Evolutionary conservation across 2,888 invertebrate species (phyloP), one percentile per base, ranked within the genome.

Genomic region (Apamea epomidion): DNA sequence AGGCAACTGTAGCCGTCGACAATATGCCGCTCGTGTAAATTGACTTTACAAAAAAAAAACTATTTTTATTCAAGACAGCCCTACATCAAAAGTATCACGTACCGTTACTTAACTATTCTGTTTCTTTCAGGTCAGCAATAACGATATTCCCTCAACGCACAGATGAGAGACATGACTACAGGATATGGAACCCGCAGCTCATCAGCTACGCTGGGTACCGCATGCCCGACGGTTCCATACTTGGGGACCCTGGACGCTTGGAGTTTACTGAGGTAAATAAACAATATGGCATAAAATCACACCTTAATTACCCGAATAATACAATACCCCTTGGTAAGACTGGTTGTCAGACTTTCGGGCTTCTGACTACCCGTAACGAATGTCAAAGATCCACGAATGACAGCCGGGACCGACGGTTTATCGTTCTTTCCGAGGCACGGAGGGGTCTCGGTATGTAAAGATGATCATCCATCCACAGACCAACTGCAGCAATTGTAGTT

Each of bases 71-170:
- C 16, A 48, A 48, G 4, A 14, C 5, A 18, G 29, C 25, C n/a
- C 1, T n/a, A 67, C 10, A 25, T 65, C 1, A 18, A 45, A 45
- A 58, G 6, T 45, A 54, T 48, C 54, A 37, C 25, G 29, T 54
- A 54, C 21, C 8, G 7, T 16, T 1, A 62, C 5, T 37, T 67
- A 62, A 74, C 1, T 5, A 29, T 18, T n/a, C 10, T 29, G 48
- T 74, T 21, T 75, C 65, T 92, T 92, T 60, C 95, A 99, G 99
- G 94, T 99, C 99, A 29, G 99, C 99, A 64, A 99, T 99, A 91
- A 99, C 99, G 54, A 98, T 99, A 92, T 99, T 99, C 96, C 99
- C 99, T 3, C 99, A 99, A 94, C 97, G 99, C 37, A 99, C 98
- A n/a, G 99, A 99, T 91, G 98, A 98, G 0, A 98, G 98, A 86